Evolutionary conservation across 2,797 vertebrate species (phyloP), one percentile per base, ranked within the genome.

Genomic region (Muscicapa comitata): DNA sequence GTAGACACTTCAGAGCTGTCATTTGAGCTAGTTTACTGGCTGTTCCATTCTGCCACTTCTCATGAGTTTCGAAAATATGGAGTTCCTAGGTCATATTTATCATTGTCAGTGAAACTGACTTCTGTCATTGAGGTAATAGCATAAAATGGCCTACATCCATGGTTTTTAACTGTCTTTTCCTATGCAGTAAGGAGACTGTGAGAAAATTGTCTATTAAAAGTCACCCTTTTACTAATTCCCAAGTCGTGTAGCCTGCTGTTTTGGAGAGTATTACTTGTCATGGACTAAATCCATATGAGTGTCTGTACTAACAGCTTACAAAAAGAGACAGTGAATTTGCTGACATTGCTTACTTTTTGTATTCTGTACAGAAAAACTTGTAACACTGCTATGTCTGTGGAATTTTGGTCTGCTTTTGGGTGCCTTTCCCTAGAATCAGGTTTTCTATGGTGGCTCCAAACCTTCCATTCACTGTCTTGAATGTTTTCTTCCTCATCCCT

Each of bases 221-320:
- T 38, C 18, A 68, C 35, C 4, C 7, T 51, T 80, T 19, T 38
- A 21, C 10, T 65, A 57, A 24, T 48, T 78, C n/a, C 18, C n/a
- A 18, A 55, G 31, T 63, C 37, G 14, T 5, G 16, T 33, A 48
- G 15, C 16, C 31, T 73, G 6, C 48, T 85, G 25, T 73, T 89
- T 58, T 73, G 59, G 19, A 43, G 42, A 42, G 6, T 74, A 24
- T 24, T 87, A 24, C 29, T 28, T 85, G 21, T 16, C 31, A 14
- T 9, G 17, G 28, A 12, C 26, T 50, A 66, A 79, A 37, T 68
- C 43, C 4, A 0, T 42, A 5, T 0, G 1, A 38, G 19, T 55
- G 14, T 78, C 35, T 0, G 2, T 59, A 18, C 8, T 31, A 37
- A 37, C 9, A 61, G 5, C 10, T 66, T 75, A 53, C 48, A 0